Evolutionary conservation across 2,888 invertebrate genomes (phyloP), one percentile per base, ranked within the genome.

Genomic region (Clunio marinus): DNA sequence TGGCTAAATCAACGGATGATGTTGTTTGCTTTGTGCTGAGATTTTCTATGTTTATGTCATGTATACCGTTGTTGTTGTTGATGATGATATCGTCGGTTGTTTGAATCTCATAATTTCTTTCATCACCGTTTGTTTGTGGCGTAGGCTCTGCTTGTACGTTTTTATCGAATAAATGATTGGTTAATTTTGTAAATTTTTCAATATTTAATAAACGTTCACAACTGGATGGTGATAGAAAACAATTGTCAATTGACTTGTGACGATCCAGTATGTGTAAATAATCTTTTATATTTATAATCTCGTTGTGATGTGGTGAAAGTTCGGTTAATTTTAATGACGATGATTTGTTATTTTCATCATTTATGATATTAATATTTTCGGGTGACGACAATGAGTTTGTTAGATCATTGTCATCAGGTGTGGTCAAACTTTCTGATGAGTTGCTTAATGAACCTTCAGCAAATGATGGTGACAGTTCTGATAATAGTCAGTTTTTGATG

Each of bases 181-280:
- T 91, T 1, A 92, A 77, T 77, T 89, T 90, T 72, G 88, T 86
- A 71, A 92, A 92, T 78, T 92, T 91, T 73, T 91, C 91, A 0
- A 91, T 91, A 69, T 91, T 79, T 73, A 87, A 88, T 70, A 88
- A 83, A 69, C 86, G 81, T 69, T 87, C 86, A 0, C 86, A 84
- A 71, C 86, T 86, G 20, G 83, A 81, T 72, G 75, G 76, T 7
- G 75, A 72, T 1, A 88, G 76, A 72, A 88, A 81, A 73, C 85
- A 87, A 5, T 85, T 86, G 73, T 90, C 89, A 74, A 92, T 91
- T 0, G 91, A 91, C 1, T 91, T 88, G 73, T 91, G 81, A 69
- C 91, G 81, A 74, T 88, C 89, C 59, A 88, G 84, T 51, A 80
- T 78, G 55, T 81, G 79, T 69, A 80, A 72, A 70, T 80, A 79